Base-by-base conservation (phyloP, 2,797 vertebrate species). In the Enteromius thamalakanensis region DNA sequence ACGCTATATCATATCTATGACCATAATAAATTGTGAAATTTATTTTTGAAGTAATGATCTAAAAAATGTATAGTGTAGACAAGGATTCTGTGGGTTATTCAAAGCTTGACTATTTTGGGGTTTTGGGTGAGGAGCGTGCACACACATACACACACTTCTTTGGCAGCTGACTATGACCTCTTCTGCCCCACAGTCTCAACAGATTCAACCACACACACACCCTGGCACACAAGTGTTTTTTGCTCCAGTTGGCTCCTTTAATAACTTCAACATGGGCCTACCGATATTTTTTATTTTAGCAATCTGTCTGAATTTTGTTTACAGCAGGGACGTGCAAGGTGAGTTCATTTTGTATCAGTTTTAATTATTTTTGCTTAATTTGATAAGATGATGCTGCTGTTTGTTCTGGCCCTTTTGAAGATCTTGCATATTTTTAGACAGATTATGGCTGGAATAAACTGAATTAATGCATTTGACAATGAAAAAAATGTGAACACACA, bases 261-360 rank as follows among this genome's bases (percentile, higher is more conserved):
- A 78, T 92, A 90, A 92, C 87, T 90, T 89, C 89, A 93, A 82
- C 90, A 95, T 95, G 94, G 78, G 89, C 89, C 87, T 87, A 87
- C 91, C 88, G 69, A 80, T 80, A 88, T 88, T 92, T 88, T 83
- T 93, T 87, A 80, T 92, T 86, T 90, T 93, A 90, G 92, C 88
- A 84, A 85, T 93, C 70, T 15, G 90, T 86, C 87, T 94, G 81
- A 91, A 90, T 87, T 84, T 92, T 88, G 86, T 88, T 90, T 91
- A 91, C 87, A 89, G 87, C 89, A 85, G 79, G 88, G 91, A 91
- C 86, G 88, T 79, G 84, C 85, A 81, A 87, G 94, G 94, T 94
- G 92, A 90, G 93, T 93, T 87, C 88, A 71, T 40, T 32, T 58
- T 51, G 23, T 71, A 47, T 74, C 29, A 64, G 29, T 45, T 76